Conservation (phyloP, 2,888 invertebrate species). For the Andrena chrysosceles region DNA sequence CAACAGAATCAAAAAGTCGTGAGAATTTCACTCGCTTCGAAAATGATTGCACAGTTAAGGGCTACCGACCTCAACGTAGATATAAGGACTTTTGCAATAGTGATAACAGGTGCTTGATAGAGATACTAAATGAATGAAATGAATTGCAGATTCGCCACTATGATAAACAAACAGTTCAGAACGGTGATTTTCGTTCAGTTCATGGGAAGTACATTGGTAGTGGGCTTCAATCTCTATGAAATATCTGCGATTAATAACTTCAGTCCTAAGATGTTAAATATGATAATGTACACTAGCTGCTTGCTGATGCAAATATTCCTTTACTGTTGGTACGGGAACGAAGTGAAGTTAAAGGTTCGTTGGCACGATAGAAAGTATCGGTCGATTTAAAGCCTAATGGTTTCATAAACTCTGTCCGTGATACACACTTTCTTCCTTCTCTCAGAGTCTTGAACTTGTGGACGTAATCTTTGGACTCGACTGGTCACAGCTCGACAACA, state of each 20-base stretch:
- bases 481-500: conserved; percentile 22
- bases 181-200: conserved; percentile 1
- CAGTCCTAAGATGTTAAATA: background rate
- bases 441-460: conserved; percentile 29
- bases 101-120: background rate
- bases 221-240: conserved; percentile 2
- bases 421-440: background rate
- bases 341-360: conserved; percentile 15
- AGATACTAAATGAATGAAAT: background rate
- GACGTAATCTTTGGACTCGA: conserved; percentile 30
- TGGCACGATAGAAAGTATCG: background rate
- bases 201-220: background rate
- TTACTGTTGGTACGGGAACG: conserved; percentile 60
- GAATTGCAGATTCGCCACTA: conserved; percentile 5
- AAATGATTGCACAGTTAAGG: too few species aligned
- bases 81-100: background rate
- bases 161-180: conserved; percentile 8
- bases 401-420: too few species aligned
- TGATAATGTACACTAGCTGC: conserved; percentile 43
- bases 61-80: too few species aligned
- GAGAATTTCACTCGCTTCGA: too few species aligned
- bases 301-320: conserved; percentile 70
- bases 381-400: too few species aligned
- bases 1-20: too few species aligned
- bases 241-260: background rate